Base-by-base conservation (phyloP, 2,888 invertebrate genomes). In the Mechanitis mazaeus region DNA sequence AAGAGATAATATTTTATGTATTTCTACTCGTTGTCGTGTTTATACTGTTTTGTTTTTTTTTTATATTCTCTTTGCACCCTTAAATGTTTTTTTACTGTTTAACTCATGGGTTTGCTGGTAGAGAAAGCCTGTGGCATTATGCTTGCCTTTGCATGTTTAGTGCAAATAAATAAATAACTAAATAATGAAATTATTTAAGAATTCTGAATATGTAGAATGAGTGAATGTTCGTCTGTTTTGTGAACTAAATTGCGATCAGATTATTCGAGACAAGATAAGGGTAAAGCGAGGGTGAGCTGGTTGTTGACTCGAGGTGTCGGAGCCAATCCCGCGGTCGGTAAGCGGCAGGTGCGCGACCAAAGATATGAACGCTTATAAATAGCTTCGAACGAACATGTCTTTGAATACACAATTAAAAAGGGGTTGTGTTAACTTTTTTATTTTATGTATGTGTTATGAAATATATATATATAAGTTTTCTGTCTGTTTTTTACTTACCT, bases 341-440 rank as follows among this genome's bases (percentile, higher is more conserved):
- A 63, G 64, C 63, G 74, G 79, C 85, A 86, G 87, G 85, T 87
- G 88, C 66, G 63, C 70, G 63, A 75, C 71, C 69, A 70, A 75
- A 77, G 74, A 76, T 78, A 79, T 75, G 77, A 76, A 79, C 75
- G 79, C 83, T 85, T 87, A 85, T 83, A 87, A 88, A 87, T 87
- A 87, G 86, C 83, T 75, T 71, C 80, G 80, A 74, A 77, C 80
- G 42, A 64, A 65, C 65, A 64, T 59, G 65, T 65, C 60, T 62
- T 59, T 38, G 45, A 56, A 59, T 63, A 46, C 56, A 58, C 54
- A 56, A 56, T 59, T 63, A 56, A 59, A 63, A 54, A 35, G 35
- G 55, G 50, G 54, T 59, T 59, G 45, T 28, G 38, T 63, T 58
- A 56, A 56, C 47, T 45, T 58, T 53, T 58, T 54, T 55, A 31